Conservation (phyloP, 1,140 invertebrate genomes). For the Diuraphis noxia region DNA sequence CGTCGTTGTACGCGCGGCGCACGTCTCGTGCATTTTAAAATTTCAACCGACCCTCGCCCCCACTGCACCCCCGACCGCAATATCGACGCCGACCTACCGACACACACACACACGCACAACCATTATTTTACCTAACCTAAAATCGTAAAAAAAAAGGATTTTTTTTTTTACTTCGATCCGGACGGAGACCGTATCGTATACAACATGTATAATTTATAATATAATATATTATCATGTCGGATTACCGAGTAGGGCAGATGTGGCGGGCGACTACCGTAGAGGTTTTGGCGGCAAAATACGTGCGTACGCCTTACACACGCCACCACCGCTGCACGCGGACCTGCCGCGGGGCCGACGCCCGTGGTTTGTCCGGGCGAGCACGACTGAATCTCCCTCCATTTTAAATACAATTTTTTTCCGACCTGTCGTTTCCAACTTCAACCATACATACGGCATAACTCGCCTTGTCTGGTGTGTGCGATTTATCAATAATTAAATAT, state of each 20-base stretch:
- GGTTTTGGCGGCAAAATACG: constrained; percentile 32
- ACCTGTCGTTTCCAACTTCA: constrained; percentile 23
- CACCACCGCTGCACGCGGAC: not conserved
- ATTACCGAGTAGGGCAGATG: not conserved
- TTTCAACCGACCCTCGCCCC: constrained; percentile 2
- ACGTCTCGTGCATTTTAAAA: constrained; percentile 36
- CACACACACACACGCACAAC: not conserved
- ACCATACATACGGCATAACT: not conserved
- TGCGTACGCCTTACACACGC: not conserved
- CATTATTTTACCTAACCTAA: constrained; percentile 26
- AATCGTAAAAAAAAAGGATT: constrained; percentile 6
- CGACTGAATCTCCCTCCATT: constrained; percentile 22
- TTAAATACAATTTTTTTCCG: constrained; percentile 21
- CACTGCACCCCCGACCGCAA: not conserved
- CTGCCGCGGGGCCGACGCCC: not conserved
- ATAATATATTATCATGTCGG: constrained; percentile 3
- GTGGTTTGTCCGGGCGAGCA: not conserved
- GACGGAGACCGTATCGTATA: not conserved
- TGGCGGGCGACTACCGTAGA: not conserved
- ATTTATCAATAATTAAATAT: not conserved
- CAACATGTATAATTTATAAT: constrained; percentile 17
- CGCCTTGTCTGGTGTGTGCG: not conserved
- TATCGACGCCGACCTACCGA: not conserved
- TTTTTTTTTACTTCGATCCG: not conserved
- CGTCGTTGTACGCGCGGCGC: not conserved